phyloP scores from a whole-genome alignment of 2,113 vertebrate genomes.

The Macquaria ambigua region DNA sequence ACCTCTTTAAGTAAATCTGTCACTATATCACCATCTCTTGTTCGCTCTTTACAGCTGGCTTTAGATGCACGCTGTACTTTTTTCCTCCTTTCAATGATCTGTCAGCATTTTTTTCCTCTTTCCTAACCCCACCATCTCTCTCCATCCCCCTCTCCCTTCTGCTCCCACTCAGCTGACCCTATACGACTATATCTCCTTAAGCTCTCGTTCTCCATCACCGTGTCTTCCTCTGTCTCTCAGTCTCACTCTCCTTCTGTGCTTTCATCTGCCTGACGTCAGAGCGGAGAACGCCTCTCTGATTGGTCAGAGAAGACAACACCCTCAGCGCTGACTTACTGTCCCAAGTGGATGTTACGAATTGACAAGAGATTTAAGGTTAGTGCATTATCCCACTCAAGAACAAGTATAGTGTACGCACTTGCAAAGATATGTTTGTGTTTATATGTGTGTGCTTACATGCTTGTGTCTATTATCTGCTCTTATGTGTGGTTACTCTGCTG shows the following conservation, averaged over 20 bases:
- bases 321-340: slow-evolving; percentile 42
- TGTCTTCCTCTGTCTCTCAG: slow-evolving; percentile 18
- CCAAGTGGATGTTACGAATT: slow-evolving; percentile 23
- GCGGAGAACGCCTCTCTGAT: slow-evolving; percentile 51
- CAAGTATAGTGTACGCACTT: background rate
- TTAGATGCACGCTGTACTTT: background rate
- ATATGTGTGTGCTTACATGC: background rate
- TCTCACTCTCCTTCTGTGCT: slow-evolving; percentile 33
- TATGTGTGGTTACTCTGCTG: background rate
- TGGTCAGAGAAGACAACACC: slow-evolving; percentile 67
- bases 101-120: background rate
- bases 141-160: background rate
- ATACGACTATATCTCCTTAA: slow-evolving; percentile 8
- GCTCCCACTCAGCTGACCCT: slow-evolving; percentile 45
- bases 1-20: slow-evolving; percentile 26
- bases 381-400: slow-evolving; percentile 1
- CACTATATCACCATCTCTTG: slow-evolving; percentile 14
- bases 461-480: background rate
- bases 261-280: slow-evolving; percentile 60
- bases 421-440: background rate
- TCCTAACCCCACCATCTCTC: background rate
- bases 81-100: slow-evolving; percentile 5
- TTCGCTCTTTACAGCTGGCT: background rate
- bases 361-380: slow-evolving; percentile 18
- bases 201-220: slow-evolving; percentile 19